Base-by-base conservation (phyloP, 2,797 vertebrate species). In the Poeciliopsis gracilis region DNA sequence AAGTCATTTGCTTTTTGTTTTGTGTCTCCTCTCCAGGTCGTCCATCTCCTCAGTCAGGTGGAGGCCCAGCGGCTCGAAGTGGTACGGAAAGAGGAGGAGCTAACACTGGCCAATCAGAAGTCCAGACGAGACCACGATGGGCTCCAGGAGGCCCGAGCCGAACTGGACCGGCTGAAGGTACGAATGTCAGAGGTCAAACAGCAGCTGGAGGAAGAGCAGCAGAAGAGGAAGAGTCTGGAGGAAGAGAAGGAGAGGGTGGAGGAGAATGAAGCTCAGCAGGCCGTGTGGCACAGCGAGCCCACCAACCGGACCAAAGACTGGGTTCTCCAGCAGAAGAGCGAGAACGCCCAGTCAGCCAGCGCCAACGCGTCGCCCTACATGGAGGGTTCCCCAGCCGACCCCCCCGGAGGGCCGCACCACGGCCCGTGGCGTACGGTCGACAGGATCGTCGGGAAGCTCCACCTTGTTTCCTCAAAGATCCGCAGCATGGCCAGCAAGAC, bases 21-120 rank as follows among this genome's bases (percentile, higher is more conserved):
- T 72, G 23, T 74, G n/a, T 77, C 33, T 33, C 28, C 25, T 51
- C 70, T 75, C 3, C 55, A 95, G 89, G 93, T 97, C 87, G 96
- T 98, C 69, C 92, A 96, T 76, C 93, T 99, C 84, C 94, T 97
- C 85, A 93, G 92, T 71, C 96, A 98, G 85, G 93, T 97, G 85
- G 97, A 99, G 90, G 94, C 90, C 36, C 96, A 97, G 81, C 97
- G 95, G 87, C 92, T 98, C 5, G 96, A 97, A 87, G 96, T 94
- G 43, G 91, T 97, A 76, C 95, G 95, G 78, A 95, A 96, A 91
- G 96, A 97, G 18, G 96, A 97, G 89, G 97, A 97, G 83, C 87
- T 96, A 90, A 86, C 90, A 88, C 72, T 94, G 86, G 46, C 93
- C 82, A 87, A 72, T 93, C 95, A 94, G 93, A 93, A 0, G 69